These are phyloP conservation scores for Marisa cornuarietis DNA, from an alignment of 1,140 invertebrate genomes.

Conservation along the genomic window DNA sequence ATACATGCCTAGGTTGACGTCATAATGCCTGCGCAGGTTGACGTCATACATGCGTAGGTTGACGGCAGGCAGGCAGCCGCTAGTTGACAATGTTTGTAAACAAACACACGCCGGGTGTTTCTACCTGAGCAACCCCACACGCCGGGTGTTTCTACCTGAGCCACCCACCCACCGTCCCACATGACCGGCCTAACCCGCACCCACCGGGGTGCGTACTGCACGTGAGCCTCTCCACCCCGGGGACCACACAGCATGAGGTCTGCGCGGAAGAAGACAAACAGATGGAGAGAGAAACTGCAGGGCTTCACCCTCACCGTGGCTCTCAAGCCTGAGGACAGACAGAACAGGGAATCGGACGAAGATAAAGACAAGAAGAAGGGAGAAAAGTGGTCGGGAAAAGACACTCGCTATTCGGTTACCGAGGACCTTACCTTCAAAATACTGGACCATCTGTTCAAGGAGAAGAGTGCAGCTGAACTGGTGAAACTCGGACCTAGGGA, in stretches of 20 bases:
- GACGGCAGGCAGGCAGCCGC: too few relatives aligned
- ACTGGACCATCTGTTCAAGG: slow-evolving; percentile 26
- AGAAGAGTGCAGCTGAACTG: slow-evolving; percentile 19
- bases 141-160: too few relatives aligned
- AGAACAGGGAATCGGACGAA: background rate
- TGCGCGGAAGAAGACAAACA: background rate
- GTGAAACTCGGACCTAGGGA: slow-evolving; percentile 11
- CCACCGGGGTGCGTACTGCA: background rate
- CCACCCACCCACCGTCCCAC: too few relatives aligned
- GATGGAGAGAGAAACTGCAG: background rate
- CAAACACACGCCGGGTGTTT: background rate
- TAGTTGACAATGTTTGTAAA: background rate
- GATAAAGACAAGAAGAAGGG: background rate
- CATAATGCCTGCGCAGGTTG: too few relatives aligned
- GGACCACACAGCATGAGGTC: background rate
- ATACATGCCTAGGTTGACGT: too few relatives aligned
- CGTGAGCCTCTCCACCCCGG: background rate
- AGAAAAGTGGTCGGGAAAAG: background rate
- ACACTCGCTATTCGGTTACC: background rate
- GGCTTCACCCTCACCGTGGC: background rate
- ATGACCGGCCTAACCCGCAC: background rate
- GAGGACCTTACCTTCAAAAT: slow-evolving; percentile 12
- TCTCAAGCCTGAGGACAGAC: background rate
- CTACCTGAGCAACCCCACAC: background rate
- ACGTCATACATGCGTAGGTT: too few relatives aligned